Evolutionary conservation across 2,797 vertebrate species (phyloP).

Genomic region (Psittacula derbiana): DNA sequence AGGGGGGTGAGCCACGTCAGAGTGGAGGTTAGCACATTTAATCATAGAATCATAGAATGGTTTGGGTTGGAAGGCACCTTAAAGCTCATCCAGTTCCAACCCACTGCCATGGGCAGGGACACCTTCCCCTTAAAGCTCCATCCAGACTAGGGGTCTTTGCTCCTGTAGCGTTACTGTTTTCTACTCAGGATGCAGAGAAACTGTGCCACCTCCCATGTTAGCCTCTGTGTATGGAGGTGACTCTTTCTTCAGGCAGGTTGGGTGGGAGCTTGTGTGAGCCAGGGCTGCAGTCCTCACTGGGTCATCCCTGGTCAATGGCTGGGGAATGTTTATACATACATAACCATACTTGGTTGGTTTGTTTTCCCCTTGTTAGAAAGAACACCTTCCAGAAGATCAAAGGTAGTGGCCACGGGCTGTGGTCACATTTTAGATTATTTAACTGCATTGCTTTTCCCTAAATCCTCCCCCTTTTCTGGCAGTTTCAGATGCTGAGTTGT

Average conservation of each 20-base stretch:
- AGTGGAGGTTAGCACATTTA: not conserved
- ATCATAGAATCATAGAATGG: not conserved
- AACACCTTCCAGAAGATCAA: not conserved
- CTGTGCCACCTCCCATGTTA: not conserved
- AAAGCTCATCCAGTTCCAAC: not conserved
- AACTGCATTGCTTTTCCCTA: not conserved
- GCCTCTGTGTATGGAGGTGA: accelerated
- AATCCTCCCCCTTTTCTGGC: not conserved
- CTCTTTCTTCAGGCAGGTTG: not conserved
- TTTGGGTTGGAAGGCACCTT: not conserved
- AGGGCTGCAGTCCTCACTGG: not conserved
- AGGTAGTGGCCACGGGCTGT: not conserved
- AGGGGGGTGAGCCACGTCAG: not conserved
- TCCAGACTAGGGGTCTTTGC: not conserved
- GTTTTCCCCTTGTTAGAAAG: not conserved
- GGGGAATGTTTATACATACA: not conserved
- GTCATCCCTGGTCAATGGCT: not conserved
- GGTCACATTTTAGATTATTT: not conserved
- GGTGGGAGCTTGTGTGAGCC: not conserved
- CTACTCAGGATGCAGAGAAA: not conserved
- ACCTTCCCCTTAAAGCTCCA: not conserved
- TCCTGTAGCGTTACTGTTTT: not conserved
- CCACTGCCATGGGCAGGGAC: not conserved
- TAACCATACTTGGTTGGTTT: not conserved
- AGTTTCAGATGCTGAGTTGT: not conserved